A percentile compares a stretch with the other conserved stretches of the same genome.
Conservation (phyloP, 2,797 vertebrate genomes). For the Anguilla obscura region DNA sequence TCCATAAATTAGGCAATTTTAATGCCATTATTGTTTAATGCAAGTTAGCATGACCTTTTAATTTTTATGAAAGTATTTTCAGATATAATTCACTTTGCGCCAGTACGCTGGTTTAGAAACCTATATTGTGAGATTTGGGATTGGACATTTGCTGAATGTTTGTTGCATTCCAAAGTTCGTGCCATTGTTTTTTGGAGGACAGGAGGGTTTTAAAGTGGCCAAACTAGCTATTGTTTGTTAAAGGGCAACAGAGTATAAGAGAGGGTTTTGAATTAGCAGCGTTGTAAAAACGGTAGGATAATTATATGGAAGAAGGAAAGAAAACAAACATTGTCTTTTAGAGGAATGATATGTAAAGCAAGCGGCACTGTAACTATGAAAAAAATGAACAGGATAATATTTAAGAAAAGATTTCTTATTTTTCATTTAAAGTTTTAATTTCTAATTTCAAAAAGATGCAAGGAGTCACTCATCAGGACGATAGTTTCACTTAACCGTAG, state of each 20-base stretch:
- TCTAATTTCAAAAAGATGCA: neutral
- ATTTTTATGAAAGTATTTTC: neutral
- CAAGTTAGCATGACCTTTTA: neutral
- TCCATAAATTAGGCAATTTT: neutral
- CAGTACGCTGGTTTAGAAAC: neutral
- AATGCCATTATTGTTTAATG: neutral
- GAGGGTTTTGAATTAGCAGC: conserved; percentile 22
- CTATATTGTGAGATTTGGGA: neutral
- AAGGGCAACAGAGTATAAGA: conserved; percentile 13
- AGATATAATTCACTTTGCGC: neutral
- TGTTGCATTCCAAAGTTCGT: neutral
- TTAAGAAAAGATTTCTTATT: conserved; percentile 3
- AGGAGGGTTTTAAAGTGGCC: conserved; percentile 22
- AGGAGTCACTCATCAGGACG: neutral
- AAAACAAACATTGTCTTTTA: neutral
- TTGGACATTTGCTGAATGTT: neutral
- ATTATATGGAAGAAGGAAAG: neutral
- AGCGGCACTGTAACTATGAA: conserved; percentile 27
- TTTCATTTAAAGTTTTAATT: neutral
- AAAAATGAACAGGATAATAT: conserved; percentile 11
- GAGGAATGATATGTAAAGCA: conserved; percentile 34
- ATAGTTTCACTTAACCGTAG: neutral
- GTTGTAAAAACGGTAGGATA: conserved; percentile 18
- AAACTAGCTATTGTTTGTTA: conserved; percentile 22
- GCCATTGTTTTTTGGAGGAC: conserved; percentile 18